Evolutionary conservation across 2,888 invertebrate species (phyloP), one percentile per base, ranked within the genome.

Genomic region (Chaetogeoica ovagalla): DNA sequence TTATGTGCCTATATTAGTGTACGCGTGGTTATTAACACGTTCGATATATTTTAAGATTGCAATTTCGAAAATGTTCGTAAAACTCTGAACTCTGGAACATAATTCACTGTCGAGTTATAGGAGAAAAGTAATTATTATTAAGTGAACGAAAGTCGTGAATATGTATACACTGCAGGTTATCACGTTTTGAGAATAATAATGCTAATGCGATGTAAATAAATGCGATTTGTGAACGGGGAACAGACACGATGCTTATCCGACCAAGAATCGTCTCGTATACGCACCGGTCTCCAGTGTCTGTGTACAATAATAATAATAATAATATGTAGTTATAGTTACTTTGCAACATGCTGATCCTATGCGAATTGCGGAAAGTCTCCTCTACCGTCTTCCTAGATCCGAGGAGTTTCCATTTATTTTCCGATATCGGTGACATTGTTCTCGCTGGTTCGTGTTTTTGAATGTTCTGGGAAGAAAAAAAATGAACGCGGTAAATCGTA

Each of bases 351-450:
- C 70, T 79, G 62, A 72, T 68, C 17, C 68, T 72, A 0, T 69
- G 81, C 15, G 81, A 72, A 39, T 52, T 73, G 2, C 82, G 82
- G 19, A 82, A 81, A 15, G 81, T 69, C n/a, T 82, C 77, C 48
- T 82, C 82, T 23, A 82, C 77, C 17, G 65, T 52, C 8, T 79
- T 81, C 11, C 63, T 69, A 62, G 76, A 70, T n/a, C 83, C 82
- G 37, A 82, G 23, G 15, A 70, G 43, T 52, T 82, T 81, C 82
- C 81, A 82, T 73, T 82, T 83, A 39, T 70, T 82, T 30, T 82
- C 81, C 23, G 79, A 74, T 21, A 81, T n/a, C 13, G 81, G 75
- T 15, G 81, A 81, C 74, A 81, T 79, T 9, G 79, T 79, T 65
- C 63, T 79, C 15, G 65, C 55, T 1, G 79, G 79, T 65, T 79